Conservation (phyloP, 1,140 invertebrate genomes). For the Bradysia coprophila region DNA sequence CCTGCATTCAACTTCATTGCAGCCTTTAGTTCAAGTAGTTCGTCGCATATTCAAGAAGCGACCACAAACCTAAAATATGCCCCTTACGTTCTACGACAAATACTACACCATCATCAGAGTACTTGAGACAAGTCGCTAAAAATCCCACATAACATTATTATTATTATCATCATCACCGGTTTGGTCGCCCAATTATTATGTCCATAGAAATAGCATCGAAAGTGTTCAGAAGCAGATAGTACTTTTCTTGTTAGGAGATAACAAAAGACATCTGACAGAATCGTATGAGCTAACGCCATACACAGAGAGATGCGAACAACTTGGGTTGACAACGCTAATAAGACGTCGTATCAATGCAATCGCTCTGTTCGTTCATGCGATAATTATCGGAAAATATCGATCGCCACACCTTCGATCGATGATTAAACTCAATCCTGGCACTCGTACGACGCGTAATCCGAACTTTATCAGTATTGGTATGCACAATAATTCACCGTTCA, state of each 20-base stretch:
- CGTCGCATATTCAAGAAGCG: too few species aligned
- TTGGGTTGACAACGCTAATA: background rate
- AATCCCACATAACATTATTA: too few species aligned
- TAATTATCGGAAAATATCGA: background rate
- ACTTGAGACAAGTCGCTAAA: too few species aligned
- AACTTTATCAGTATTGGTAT: background rate
- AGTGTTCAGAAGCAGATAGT: background rate
- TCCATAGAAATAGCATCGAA: background rate
- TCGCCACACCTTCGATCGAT: background rate
- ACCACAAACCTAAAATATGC: too few species aligned
- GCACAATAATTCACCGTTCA: too few species aligned
- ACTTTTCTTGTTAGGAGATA: background rate
- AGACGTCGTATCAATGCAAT: background rate
- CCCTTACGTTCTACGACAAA: too few species aligned
- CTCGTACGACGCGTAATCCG: background rate
- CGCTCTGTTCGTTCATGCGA: background rate
- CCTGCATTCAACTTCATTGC: too few species aligned
- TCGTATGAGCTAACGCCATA: background rate
- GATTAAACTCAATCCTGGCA: background rate
- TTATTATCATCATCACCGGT: background rate
- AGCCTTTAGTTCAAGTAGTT: too few species aligned
- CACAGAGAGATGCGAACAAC: background rate
- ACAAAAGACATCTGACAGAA: background rate
- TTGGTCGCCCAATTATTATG: background rate
- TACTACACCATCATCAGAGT: too few species aligned